Percentiles rank a stretch among this genome's conserved stretches.
phyloP scores from a whole-genome alignment of 1,140 invertebrate species.

The Argopecten irradians region DNA sequence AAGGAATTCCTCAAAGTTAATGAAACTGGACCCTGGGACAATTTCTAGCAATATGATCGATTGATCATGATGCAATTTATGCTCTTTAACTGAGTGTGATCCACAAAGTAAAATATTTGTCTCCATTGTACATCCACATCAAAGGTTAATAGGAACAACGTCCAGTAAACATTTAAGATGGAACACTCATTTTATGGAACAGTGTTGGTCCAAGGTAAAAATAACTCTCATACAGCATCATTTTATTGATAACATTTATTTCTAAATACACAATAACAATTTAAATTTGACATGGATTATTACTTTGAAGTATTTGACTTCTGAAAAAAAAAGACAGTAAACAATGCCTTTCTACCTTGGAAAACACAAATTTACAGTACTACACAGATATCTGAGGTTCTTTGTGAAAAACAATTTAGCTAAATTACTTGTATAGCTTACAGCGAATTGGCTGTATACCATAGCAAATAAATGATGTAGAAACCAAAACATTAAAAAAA shows the following conservation, averaged over 20 bases:
- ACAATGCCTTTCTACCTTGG: constrained; percentile 8
- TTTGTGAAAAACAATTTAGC: not conserved
- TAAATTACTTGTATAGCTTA: not conserved
- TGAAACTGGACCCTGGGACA: too few species aligned
- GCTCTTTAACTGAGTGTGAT: too few species aligned
- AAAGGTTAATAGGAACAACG: too few species aligned
- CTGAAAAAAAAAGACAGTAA: not conserved
- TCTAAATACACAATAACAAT: constrained; percentile 23
- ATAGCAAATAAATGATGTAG: not conserved
- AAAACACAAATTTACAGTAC: constrained; percentile 18
- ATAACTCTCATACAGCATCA: not conserved
- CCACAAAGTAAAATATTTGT: too few species aligned
- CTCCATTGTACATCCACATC: too few species aligned
- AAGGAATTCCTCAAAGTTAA: too few species aligned
- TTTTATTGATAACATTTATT: constrained; percentile 24
- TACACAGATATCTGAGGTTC: not conserved
- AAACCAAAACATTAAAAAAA: not conserved
- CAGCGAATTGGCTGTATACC: not conserved
- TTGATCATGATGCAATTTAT: too few species aligned
- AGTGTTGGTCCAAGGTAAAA: too few species aligned
- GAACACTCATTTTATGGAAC: too few species aligned
- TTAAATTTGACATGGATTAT: constrained; percentile 23
- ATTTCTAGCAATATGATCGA: too few species aligned
- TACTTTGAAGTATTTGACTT: constrained; percentile 23
- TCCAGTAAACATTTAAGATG: too few species aligned